Percentiles rank a stretch among this genome's conserved stretches.
phyloP scores from a whole-genome alignment of 2,113 vertebrate genomes.

The Boulengeromyrus knoepffleri region DNA sequence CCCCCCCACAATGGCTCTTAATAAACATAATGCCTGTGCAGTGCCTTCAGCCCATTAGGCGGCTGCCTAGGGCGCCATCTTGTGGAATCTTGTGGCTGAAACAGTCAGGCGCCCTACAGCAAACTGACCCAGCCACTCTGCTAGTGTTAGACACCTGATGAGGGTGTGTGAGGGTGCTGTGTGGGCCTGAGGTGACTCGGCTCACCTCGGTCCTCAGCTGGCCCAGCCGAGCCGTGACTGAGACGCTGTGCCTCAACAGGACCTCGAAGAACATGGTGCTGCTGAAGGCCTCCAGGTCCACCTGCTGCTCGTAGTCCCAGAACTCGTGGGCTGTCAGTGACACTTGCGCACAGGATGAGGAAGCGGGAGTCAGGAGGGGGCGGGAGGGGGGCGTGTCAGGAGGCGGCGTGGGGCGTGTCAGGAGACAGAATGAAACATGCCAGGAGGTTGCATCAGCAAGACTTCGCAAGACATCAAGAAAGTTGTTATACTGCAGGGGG shows the following conservation, averaged over 20 bases:
- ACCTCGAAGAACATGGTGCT: conserved; percentile 71
- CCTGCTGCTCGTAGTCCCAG: conserved; percentile 72
- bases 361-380: not conserved
- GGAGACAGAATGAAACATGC: not conserved
- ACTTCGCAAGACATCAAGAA: too few species aligned
- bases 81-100: not conserved
- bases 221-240: conserved; percentile 68
- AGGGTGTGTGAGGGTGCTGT: not conserved
- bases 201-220: conserved; percentile 74
- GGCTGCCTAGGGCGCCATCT: not conserved
- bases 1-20: not conserved
- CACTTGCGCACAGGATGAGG: not conserved
- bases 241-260: conserved; percentile 70
- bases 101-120: not conserved
- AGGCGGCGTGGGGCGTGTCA: not conserved
- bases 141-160: not conserved
- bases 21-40: not conserved
- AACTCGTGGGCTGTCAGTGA: conserved; percentile 40
- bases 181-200: not conserved
- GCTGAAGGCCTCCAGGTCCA: conserved; percentile 79
- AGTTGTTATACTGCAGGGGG: not conserved
- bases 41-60: not conserved
- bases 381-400: not conserved
- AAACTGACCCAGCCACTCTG: not conserved
- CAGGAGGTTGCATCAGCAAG: not conserved